Percentiles rank a stretch among this genome's conserved stretches.
Evolutionary conservation across 2,888 invertebrate genomes (phyloP).

Genomic region (Nymphalis c-album): DNA sequence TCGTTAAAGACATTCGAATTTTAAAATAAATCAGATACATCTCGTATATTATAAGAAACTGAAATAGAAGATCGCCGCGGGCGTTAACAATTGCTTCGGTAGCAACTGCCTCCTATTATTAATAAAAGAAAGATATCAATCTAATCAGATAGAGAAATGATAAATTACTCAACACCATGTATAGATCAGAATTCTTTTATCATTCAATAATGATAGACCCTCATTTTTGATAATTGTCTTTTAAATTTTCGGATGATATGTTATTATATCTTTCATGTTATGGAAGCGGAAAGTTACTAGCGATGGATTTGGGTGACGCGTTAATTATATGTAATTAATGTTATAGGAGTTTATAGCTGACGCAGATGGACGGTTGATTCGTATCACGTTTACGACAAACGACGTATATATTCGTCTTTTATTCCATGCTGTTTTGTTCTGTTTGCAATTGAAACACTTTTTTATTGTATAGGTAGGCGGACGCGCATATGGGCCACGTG

Average conservation of each 20-base stretch:
- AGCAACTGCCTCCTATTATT: constrained; percentile 57
- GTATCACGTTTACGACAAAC: too few relatives aligned
- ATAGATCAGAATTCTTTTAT: constrained; percentile 36
- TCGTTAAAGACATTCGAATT: neutral
- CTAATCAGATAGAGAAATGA: constrained; percentile 45
- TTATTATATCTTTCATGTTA: constrained; percentile 54
- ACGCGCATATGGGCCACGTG: too few relatives aligned
- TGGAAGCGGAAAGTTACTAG: constrained; percentile 35
- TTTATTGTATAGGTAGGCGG: too few relatives aligned
- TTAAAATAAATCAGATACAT: constrained; percentile 5
- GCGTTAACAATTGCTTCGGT: constrained; percentile 60
- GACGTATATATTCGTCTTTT: too few relatives aligned
- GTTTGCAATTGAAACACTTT: too few relatives aligned
- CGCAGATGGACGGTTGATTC: neutral
- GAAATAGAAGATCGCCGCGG: constrained; percentile 45
- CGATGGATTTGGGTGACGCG: neutral
- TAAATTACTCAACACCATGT: constrained; percentile 42
- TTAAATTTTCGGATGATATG: constrained; percentile 49
- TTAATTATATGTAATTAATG: constrained; percentile 23
- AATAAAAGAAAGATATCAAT: constrained; percentile 44
- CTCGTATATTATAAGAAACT: neutral
- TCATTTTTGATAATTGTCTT: constrained; percentile 54
- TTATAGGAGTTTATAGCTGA: constrained; percentile 4
- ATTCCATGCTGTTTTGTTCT: too few relatives aligned
- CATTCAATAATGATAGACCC: constrained; percentile 37